Conservation (phyloP, 2,113 vertebrate species). For the Rhinogobius similis region DNA sequence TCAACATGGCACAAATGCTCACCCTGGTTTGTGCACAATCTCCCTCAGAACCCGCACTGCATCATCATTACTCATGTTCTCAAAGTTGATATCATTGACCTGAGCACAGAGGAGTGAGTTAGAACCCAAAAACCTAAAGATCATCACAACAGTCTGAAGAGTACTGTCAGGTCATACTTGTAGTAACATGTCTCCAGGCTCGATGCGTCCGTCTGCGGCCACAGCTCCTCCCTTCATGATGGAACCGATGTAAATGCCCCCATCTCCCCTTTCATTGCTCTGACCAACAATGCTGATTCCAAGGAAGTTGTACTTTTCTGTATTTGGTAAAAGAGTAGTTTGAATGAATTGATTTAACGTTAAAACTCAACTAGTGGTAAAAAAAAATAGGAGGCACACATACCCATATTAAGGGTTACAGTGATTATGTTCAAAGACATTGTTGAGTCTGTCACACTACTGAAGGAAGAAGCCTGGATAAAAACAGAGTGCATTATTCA, state of each 20-base stretch:
- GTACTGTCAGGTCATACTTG: conserved; percentile 73
- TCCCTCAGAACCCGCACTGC: conserved; percentile 87
- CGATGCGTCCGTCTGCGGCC: conserved; percentile 88
- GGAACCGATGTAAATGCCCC: conserved; percentile 91
- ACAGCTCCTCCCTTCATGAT: conserved; percentile 94
- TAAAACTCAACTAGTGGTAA: not conserved
- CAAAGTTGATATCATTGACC: conserved; percentile 93
- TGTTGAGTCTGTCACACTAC: conserved; percentile 90
- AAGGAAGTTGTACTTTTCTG: conserved; percentile 93
- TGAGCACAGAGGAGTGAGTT: conserved; percentile 35
- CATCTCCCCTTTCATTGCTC: conserved; percentile 88
- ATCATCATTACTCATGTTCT: conserved; percentile 93
- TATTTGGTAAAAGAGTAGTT: not conserved
- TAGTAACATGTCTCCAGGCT: conserved; percentile 90
- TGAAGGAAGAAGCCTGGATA: conserved; percentile 85
- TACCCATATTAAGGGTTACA: conserved; percentile 92
- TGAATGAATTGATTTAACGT: not conserved
- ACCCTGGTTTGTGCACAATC: conserved; percentile 91
- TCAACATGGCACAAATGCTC: conserved; percentile 34
- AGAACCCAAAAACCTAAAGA: not conserved
- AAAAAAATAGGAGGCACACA: conserved; percentile 44
- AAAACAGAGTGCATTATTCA: not conserved
- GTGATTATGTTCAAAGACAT: conserved; percentile 94
- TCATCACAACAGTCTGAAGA: too few species aligned
- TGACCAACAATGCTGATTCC: conserved; percentile 93